Percentiles rank a stretch among this genome's conserved stretches.
phyloP scores from a whole-genome alignment of 2,888 invertebrate species.

The Microplitis manilae region DNA sequence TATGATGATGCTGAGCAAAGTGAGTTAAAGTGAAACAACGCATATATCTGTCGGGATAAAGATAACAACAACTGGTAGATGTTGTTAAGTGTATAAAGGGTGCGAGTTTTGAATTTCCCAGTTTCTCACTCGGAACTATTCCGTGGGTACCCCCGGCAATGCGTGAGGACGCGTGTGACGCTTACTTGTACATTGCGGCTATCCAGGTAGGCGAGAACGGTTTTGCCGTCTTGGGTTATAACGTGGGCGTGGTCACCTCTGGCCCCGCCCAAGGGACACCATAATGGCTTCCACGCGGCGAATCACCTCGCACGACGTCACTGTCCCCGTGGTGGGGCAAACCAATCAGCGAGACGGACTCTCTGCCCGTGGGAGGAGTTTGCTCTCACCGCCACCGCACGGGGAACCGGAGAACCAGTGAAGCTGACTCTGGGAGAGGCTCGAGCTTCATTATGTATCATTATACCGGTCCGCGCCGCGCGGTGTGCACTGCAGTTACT shows the following conservation, averaged over 20 bases:
- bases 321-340: conserved; percentile 51
- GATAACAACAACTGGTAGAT: conserved; percentile 10
- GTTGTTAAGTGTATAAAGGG: conserved; percentile 18
- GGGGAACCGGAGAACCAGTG: conserved; percentile 57
- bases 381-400: conserved; percentile 60
- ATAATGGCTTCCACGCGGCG: conserved; percentile 64
- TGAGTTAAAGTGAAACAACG: background rate
- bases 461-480: conserved; percentile 72
- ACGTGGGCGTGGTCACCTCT: conserved; percentile 18
- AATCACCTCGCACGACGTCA: conserved; percentile 55
- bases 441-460: conserved; percentile 72
- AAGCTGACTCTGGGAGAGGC: conserved; percentile 68
- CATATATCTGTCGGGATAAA: background rate
- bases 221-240: conserved; percentile 40
- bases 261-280: conserved; percentile 59
- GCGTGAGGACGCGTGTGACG: conserved; percentile 55
- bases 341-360: conserved; percentile 56
- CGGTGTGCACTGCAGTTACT: conserved; percentile 71
- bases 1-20: background rate
- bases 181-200: conserved; percentile 43
- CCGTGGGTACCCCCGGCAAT: conserved; percentile 50
- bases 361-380: conserved; percentile 18
- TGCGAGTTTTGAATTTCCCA: conserved; percentile 34
- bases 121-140: conserved; percentile 4
- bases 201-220: conserved; percentile 51